A percentile compares a stretch with the other conserved stretches of the same genome.
Conservation (phyloP, 2,888 invertebrate genomes). For the Tipula vernalis region DNA sequence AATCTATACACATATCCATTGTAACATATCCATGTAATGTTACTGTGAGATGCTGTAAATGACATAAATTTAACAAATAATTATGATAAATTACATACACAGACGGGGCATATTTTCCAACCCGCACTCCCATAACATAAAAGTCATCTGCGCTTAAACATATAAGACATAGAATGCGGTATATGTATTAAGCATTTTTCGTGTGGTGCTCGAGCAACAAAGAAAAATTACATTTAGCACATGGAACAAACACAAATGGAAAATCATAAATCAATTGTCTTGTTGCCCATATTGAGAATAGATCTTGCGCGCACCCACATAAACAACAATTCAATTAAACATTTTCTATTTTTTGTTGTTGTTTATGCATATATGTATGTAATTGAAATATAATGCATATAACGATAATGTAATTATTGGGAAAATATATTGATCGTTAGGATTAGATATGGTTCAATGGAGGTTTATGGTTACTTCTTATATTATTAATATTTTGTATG, state of each 20-base stretch:
- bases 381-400: not conserved
- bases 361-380: not conserved
- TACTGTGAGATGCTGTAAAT: not conserved
- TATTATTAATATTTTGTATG: not conserved
- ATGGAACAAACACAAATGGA: not conserved
- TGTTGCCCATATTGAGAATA: not conserved
- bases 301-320: not conserved
- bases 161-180: not conserved
- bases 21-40: not conserved
- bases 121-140: not conserved
- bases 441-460: not conserved
- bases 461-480: not conserved
- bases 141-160: not conserved
- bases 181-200: not conserved
- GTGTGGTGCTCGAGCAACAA: not conserved
- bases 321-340: not conserved
- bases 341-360: not conserved
- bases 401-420: not conserved
- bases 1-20: not conserved
- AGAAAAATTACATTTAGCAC: not conserved
- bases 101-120: not conserved
- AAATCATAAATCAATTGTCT: not conserved
- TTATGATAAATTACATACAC: not conserved
- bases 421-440: not conserved
- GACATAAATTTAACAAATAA: not conserved